A percentile compares a stretch with the other conserved stretches of the same genome.
phyloP scores from a whole-genome alignment of 2,888 invertebrate genomes.

The Mythimna pallens region DNA sequence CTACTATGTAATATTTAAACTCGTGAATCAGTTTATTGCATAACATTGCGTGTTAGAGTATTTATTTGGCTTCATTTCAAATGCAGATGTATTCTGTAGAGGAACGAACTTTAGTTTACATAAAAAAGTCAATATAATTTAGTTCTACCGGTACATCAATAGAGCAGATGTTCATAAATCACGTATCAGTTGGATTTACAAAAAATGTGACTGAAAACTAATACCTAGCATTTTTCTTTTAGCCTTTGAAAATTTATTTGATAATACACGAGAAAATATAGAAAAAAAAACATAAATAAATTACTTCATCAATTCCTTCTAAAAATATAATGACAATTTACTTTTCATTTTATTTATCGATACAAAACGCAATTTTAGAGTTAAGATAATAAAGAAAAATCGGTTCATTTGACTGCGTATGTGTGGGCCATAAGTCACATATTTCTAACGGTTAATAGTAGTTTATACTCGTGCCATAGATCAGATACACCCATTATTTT shows the following conservation, averaged over 20 bases:
- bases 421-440: background rate
- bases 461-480: background rate
- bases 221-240: background rate
- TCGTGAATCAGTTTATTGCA: constrained; percentile 51
- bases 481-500: constrained; percentile 33
- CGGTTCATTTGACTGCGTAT: too few relatives aligned
- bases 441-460: background rate
- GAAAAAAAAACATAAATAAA: background rate
- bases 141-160: constrained; percentile 5
- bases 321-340: background rate
- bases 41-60: constrained; percentile 41
- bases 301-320: background rate
- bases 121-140: constrained; percentile 32
- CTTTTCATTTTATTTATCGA: background rate
- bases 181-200: background rate
- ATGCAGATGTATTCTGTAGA: constrained; percentile 34
- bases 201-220: background rate
- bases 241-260: background rate
- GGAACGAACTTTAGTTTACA: constrained; percentile 17
- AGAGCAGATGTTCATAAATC: constrained; percentile 15
- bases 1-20: constrained; percentile 38
- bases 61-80: constrained; percentile 60
- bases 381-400: too few relatives aligned
- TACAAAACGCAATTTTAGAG: too few relatives aligned
- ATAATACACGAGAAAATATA: too few relatives aligned